These are phyloP conservation scores for Sussaba pulchella DNA, from an alignment of 2,888 invertebrate genomes.

Conservation along the genomic window DNA sequence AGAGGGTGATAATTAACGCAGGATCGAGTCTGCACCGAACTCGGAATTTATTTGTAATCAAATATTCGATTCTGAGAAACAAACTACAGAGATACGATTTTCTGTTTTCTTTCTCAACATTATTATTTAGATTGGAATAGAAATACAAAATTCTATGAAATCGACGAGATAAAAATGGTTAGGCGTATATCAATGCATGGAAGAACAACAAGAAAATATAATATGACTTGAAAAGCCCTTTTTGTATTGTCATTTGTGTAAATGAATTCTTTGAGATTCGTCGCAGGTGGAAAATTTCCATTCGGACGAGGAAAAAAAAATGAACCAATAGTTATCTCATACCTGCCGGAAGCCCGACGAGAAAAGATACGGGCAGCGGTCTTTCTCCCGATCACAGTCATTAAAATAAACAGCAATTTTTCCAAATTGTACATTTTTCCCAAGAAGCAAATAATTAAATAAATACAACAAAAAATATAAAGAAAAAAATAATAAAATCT, in stretches of 20 bases:
- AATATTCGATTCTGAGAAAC: constrained; percentile 9
- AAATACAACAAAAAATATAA: background rate
- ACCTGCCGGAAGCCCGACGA: background rate
- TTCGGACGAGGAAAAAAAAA: background rate
- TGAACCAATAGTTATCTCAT: background rate
- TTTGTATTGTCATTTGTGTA: too few relatives aligned
- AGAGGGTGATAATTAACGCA: constrained; percentile 14
- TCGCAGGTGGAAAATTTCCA: too few relatives aligned
- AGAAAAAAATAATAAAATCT: background rate
- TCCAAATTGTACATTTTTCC: background rate
- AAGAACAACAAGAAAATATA: too few relatives aligned
- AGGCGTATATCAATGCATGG: too few relatives aligned
- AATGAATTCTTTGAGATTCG: too few relatives aligned
- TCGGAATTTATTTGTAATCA: constrained; percentile 11
- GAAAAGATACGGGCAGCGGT: background rate
- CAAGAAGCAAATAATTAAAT: background rate
- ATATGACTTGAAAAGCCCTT: too few relatives aligned
- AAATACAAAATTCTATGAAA: too few relatives aligned
- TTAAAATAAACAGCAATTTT: background rate
- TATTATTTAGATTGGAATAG: too few relatives aligned
- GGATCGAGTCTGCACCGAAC: background rate
- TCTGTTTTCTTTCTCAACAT: background rate
- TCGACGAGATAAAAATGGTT: too few relatives aligned
- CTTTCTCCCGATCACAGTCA: background rate
- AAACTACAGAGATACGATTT: background rate